Base-by-base conservation (phyloP, 2,113 vertebrate species). In the Gymnogyps californianus region DNA sequence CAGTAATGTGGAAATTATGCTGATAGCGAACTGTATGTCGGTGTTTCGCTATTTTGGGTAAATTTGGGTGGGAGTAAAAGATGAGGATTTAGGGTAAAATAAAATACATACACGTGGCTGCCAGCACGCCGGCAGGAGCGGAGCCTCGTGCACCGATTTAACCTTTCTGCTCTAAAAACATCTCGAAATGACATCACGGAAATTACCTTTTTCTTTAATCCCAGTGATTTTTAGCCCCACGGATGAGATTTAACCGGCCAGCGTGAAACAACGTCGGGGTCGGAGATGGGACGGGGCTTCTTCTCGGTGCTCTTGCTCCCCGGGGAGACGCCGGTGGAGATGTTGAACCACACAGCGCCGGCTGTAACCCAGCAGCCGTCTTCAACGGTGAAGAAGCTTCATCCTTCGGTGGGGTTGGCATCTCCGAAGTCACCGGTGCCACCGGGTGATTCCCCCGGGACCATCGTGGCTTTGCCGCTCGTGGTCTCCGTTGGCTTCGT, bases 221-320 rank as follows among this genome's bases (percentile, higher is more conserved):
- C 8, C 6, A 2, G 24, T 14, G 69, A 4, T n/a, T 26, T 64
- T 64, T 54, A 14, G 5, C 42, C 55, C 31, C 4, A 0, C 2
- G 5, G 28, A 16, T 38, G 44, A n/a, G 47, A 47, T 47, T 25
- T 25, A 32, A 66, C 7, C 5, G 4, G 17, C 29, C 22, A 8
- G 22, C 2, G 25, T 59, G 36, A 42, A 31, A 47, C 0, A 1
- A 7, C 15, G 0, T 25, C 2, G 1, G 15, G n/a, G n/a, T n/a
- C 4, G 8, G 59, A 82, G 69, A 17, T 44, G 62, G 78, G 52
- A 34, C 5, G 4, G 14, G 38, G 28, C 78, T 32, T 28, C 31
- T 77, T 20, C 26, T 42, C 1, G 3, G 31, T 47, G 57, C 20
- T 24, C 31, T 18, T 29, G 29, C 36, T 55, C 28, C 28, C 2